Evolutionary conservation across 1,140 invertebrate species (phyloP).

Genomic region (Caenorhabditis tropicalis): DNA sequence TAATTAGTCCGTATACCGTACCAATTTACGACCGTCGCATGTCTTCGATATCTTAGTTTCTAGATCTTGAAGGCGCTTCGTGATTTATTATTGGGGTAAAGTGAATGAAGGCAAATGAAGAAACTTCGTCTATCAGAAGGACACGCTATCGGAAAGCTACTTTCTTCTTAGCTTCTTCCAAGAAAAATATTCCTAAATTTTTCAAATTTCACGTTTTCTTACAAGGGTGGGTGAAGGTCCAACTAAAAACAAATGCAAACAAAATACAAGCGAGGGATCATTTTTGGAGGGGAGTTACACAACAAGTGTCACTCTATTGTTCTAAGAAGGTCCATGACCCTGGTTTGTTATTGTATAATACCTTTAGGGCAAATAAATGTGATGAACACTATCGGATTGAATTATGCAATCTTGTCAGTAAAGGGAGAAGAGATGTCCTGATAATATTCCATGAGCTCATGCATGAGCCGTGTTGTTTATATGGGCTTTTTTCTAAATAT

Average conservation of each 20-base stretch:
- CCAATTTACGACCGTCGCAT: no score
- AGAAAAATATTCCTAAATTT: not conserved
- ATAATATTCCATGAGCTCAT: not conserved
- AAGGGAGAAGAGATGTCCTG: not conserved
- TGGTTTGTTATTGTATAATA: not conserved
- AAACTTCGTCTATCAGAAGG: no score
- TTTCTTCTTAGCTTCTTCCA: not conserved
- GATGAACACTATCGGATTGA: not conserved
- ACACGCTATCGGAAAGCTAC: no score
- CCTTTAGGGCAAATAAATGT: not conserved
- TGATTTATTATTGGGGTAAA: no score
- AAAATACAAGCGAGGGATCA: not conserved
- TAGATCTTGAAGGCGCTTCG: no score
- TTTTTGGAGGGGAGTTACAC: not conserved
- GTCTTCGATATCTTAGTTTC: no score
- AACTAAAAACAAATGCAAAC: slow-evolving; percentile 17
- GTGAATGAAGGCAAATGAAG: no score
- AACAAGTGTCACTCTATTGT: slow-evolving; percentile 25
- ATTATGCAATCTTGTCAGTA: slow-evolving; percentile 28
- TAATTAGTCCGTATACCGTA: no score
- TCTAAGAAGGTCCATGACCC: not conserved
- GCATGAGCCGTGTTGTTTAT: no score
- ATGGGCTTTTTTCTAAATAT: no score
- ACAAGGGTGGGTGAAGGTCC: no score
- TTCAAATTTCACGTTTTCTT: no score